phyloP scores from a whole-genome alignment of 2,888 invertebrate species.

The Litoditis marina region DNA sequence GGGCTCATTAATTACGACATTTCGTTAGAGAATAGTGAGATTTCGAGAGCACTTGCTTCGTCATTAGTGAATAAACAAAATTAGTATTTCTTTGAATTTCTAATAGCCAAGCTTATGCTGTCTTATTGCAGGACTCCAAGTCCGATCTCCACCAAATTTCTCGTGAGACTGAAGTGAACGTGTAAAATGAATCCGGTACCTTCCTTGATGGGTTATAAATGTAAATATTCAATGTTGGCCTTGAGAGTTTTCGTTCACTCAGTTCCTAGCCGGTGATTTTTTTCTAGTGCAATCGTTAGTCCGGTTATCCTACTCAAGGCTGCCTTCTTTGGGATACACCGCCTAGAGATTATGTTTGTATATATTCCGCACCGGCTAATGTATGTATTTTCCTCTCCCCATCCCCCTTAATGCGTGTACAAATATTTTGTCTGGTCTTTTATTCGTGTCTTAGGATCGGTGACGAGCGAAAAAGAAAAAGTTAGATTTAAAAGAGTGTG shows the following conservation, averaged over 20 bases:
- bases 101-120: too few relatives aligned
- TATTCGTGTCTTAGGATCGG: conserved; percentile 8
- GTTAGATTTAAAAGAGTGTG: too few relatives aligned
- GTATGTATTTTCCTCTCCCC: conserved; percentile 3
- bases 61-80: too few relatives aligned
- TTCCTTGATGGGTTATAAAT: not conserved
- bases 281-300: conserved; percentile 4
- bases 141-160: conserved; percentile 17
- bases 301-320: too few relatives aligned
- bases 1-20: not conserved
- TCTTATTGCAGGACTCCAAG: conserved; percentile 17
- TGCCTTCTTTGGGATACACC: too few relatives aligned
- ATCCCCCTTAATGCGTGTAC: conserved; percentile 19
- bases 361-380: too few relatives aligned
- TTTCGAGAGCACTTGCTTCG: too few relatives aligned
- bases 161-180: conserved; percentile 18
- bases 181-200: conserved; percentile 8
- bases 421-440: conserved; percentile 11
- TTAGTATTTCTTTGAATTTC: too few relatives aligned
- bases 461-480: not conserved
- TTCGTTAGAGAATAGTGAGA: too few relatives aligned
- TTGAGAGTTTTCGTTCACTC: conserved; percentile 6
- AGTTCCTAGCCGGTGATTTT: not conserved
- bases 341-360: too few relatives aligned
- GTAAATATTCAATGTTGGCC: not conserved